Evolutionary conservation across 2,888 invertebrate species (phyloP), one percentile per base, ranked within the genome.

Genomic region (Macrosiphum euphorbiae): DNA sequence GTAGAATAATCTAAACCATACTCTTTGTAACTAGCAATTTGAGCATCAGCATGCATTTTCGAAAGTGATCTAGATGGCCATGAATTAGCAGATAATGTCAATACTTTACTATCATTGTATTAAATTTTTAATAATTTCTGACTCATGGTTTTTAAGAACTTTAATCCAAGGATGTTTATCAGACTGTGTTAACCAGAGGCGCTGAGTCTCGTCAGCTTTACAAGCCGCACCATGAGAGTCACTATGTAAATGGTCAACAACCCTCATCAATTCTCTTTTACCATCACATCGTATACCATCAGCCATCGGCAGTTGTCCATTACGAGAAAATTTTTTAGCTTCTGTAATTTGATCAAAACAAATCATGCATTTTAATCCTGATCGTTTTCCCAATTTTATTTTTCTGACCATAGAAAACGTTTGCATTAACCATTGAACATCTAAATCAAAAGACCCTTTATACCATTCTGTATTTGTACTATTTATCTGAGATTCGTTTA

Each of bases 141-240:
- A 85, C 47, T 85, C 86, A 44, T 92, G 88, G 35, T 28, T 35
- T 87, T 92, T 92, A 16, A 94, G 28, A 47, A 88, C 10, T 88
- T 94, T 94, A 24, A 92, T 52, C 94, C 92, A 94, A 58, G 94
- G 94, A 87, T 94, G 94, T 88, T 94, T 91, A 88, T 94, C 84
- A 88, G 92, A 88, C 47, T 94, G 92, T 50, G 91, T 41, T 41
- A 92, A 61, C 94, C 94, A 94, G 28, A 67, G 50, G 28, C 26
- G 11, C 20, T 91, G 47, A 85, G 35, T 92, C n/a, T 91, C n/a
- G 67, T 92, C 52, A 28, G 90, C 85, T 35, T 88, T 87, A 35
- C 47, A 26, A 61, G 91, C 91, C 35, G 88, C 91, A 44, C 41
- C 61, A 52, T 94, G 94, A 87, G 91, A 41, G 28, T 86, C 90